phyloP scores from a whole-genome alignment of 2,113 vertebrate species.

The Coturnix japonica region DNA sequence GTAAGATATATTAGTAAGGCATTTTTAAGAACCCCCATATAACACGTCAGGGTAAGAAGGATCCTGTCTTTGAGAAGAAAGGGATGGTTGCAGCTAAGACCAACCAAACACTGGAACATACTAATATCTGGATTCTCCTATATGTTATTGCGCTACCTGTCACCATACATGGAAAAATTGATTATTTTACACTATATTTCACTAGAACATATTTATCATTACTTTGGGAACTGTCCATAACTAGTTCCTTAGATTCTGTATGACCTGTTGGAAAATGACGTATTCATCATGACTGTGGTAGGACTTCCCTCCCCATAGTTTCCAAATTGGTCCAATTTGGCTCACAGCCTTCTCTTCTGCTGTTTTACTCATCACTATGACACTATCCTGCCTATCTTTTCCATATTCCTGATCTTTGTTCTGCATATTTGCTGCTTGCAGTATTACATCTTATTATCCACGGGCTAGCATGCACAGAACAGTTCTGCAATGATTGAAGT shows the following conservation, averaged over 20 bases:
- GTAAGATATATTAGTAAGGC: background rate
- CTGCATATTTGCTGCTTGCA: background rate
- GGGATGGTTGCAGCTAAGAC: background rate
- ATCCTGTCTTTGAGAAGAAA: background rate
- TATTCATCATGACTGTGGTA: background rate
- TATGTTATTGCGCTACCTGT: background rate
- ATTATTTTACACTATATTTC: background rate
- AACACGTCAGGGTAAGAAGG: background rate
- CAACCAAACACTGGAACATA: background rate
- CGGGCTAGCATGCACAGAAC: background rate
- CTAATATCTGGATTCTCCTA: background rate
- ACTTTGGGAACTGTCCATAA: background rate
- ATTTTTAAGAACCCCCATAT: background rate
- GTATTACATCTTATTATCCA: background rate
- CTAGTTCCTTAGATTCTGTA: background rate
- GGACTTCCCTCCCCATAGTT: background rate
- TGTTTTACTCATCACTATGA: background rate
- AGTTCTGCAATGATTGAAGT: background rate
- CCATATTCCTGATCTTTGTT: background rate
- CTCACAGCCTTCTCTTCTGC: background rate
- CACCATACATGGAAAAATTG: background rate
- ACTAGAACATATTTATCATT: background rate
- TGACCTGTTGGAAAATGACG: background rate
- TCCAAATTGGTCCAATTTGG: background rate
- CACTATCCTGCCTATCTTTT: background rate